Percentiles rank a stretch among this genome's conserved stretches.
These are phyloP conservation scores for Bombus terrestris DNA, from an alignment of 1,140 invertebrate species.

Conservation along the genomic window DNA sequence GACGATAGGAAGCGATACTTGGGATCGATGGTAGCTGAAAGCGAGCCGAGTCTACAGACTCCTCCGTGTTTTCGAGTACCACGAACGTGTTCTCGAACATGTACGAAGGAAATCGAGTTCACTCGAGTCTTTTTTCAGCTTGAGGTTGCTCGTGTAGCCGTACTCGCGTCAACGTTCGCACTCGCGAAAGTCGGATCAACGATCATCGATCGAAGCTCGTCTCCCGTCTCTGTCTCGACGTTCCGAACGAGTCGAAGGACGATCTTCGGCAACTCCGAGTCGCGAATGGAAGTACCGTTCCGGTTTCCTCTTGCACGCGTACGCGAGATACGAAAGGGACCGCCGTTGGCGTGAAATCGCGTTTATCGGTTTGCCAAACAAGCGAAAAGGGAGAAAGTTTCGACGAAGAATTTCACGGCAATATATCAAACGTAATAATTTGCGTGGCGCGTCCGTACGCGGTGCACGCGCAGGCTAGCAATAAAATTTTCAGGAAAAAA, in stretches of 20 bases:
- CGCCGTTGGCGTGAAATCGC: too few relatives aligned
- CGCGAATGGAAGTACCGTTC: background rate
- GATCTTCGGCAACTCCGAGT: background rate
- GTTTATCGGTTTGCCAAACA: background rate
- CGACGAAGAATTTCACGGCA: background rate
- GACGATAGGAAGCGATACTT: background rate
- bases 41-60: background rate
- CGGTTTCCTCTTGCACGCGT: background rate
- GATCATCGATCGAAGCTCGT: background rate
- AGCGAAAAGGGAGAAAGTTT: background rate
- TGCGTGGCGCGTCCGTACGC: slow-evolving; percentile 4
- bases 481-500: slow-evolving; percentile 30
- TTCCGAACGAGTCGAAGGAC: background rate
- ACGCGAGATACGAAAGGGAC: background rate
- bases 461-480: background rate
- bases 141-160: too few relatives aligned
- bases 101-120: background rate
- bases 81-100: too few relatives aligned
- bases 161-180: background rate
- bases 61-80: too few relatives aligned
- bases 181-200: too few relatives aligned
- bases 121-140: background rate
- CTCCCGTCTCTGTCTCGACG: background rate
- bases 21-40: background rate
- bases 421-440: slow-evolving; percentile 29